Percentiles rank a stretch among this genome's conserved stretches.
Conservation (phyloP, 2,113 vertebrate genomes). For the Prietella phreatophila region DNA sequence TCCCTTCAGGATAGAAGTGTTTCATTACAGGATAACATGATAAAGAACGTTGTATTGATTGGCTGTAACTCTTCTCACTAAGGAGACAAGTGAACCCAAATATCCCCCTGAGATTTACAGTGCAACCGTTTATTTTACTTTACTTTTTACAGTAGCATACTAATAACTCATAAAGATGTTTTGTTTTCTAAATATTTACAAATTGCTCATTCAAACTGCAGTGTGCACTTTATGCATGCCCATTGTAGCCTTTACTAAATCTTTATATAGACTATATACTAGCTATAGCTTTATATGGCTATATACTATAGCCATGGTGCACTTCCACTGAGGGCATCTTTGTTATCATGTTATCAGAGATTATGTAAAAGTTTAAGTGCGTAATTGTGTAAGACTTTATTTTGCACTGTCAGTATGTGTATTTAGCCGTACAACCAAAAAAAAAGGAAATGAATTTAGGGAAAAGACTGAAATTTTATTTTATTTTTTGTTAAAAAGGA, state of each 20-base stretch:
- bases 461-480: no score
- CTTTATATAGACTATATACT: no score
- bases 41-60: background rate
- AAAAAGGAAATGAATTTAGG: background rate
- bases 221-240: background rate
- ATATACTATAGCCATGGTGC: no score
- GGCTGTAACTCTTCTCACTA: background rate
- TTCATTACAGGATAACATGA: background rate
- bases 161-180: background rate
- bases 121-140: background rate
- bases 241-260: background rate
- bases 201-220: background rate
- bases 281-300: no score
- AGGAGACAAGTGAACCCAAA: background rate
- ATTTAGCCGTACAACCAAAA: background rate
- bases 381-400: no score
- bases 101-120: background rate
- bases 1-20: background rate
- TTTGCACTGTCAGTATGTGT: background rate
- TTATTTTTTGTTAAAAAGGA: background rate
- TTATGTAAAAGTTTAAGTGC: background rate
- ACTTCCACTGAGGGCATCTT: background rate
- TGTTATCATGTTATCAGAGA: background rate
- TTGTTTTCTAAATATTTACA: background rate
- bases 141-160: background rate